phyloP scores from a whole-genome alignment of 2,113 vertebrate species.

The Pygoscelis adeliae region DNA sequence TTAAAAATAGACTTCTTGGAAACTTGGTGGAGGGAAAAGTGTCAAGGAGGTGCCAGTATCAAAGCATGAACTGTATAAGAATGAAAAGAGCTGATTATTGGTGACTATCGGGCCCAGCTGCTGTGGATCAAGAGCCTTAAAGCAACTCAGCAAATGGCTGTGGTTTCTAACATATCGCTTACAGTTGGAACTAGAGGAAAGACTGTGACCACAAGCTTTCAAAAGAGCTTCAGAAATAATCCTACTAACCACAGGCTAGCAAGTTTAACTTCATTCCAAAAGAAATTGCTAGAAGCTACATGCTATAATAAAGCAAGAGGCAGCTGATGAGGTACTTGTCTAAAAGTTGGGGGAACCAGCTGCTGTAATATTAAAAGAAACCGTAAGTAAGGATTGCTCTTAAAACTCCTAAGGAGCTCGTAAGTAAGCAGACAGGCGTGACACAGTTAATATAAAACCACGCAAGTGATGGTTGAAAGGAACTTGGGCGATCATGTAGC shows the following conservation, averaged over 20 bases:
- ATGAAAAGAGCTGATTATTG: neutral
- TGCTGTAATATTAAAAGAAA: neutral
- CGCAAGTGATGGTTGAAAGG: neutral
- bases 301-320: neutral
- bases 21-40: neutral
- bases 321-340: neutral
- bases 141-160: neutral
- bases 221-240: neutral
- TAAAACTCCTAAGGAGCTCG: neutral
- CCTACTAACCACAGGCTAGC: neutral
- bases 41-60: neutral
- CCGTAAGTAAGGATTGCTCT: neutral
- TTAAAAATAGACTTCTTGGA: neutral
- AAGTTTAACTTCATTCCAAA: neutral
- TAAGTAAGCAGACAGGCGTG: neutral
- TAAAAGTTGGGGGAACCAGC: neutral
- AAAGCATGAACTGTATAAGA: neutral
- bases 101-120: neutral
- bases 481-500: neutral
- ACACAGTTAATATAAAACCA: neutral
- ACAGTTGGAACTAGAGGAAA: neutral
- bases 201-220: neutral
- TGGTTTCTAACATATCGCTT: neutral
- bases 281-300: neutral
- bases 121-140: neutral